Percentiles rank a stretch among this genome's conserved stretches.
Conservation (phyloP, 2,797 vertebrate species). For the Gymnothorax javanicus region DNA sequence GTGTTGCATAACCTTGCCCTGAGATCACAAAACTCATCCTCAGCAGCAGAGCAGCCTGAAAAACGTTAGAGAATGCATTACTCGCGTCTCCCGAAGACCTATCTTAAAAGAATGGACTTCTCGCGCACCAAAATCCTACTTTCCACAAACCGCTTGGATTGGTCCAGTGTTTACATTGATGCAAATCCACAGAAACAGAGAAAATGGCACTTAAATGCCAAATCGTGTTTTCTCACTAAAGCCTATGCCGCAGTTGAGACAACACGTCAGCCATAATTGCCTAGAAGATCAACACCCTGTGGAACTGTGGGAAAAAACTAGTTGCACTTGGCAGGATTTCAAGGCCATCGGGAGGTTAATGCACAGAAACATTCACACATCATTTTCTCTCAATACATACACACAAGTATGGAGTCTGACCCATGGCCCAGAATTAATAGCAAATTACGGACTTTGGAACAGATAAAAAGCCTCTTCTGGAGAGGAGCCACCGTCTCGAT, state of each 20-base stretch:
- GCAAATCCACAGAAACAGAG: background rate
- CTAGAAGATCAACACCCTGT: background rate
- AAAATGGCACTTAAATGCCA: background rate
- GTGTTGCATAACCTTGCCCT: background rate
- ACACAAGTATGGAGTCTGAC: background rate
- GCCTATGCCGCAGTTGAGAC: no score
- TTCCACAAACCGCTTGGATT: no score
- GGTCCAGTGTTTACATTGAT: no score
- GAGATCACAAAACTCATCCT: background rate
- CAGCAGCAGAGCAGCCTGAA: background rate
- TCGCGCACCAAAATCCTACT: background rate
- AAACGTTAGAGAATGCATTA: background rate
- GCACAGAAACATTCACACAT: background rate
- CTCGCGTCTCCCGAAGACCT: background rate
- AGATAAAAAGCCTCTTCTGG: background rate
- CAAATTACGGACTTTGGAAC: background rate
- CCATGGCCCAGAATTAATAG: constrained; percentile 5
- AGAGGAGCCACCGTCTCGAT: background rate
- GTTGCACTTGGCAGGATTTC: background rate
- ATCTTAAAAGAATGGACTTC: background rate
- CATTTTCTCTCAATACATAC: background rate
- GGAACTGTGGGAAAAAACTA: background rate
- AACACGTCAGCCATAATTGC: background rate
- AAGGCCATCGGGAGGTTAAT: background rate
- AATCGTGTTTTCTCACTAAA: background rate